phyloP scores from a whole-genome alignment of 2,797 vertebrate genomes.

The Pampus argenteus region DNA sequence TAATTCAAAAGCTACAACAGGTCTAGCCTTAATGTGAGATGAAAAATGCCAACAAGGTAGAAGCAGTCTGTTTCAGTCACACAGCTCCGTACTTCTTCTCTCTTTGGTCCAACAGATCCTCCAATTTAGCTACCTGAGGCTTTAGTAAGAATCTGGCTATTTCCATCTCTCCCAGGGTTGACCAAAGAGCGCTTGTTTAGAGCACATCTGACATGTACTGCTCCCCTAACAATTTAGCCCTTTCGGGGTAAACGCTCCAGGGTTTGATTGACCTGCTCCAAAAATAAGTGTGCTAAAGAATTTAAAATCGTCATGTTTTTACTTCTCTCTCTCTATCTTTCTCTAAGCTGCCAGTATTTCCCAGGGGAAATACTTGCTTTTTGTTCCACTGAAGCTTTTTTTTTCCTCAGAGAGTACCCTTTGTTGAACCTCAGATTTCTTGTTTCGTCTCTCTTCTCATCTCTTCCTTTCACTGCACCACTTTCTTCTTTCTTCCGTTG shows the following conservation, averaged over 20 bases:
- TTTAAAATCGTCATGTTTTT: slow-evolving; percentile 40
- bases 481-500: slow-evolving; percentile 19
- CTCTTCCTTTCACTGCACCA: slow-evolving; percentile 19
- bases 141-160: slow-evolving; percentile 16
- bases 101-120: slow-evolving; percentile 16
- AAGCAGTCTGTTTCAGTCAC: slow-evolving; percentile 5
- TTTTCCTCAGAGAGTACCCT: slow-evolving; percentile 6
- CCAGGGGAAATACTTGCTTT: slow-evolving; percentile 23
- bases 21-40: background rate
- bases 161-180: slow-evolving; percentile 23
- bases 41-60: background rate
- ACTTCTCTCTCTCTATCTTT: slow-evolving; percentile 22
- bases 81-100: slow-evolving; percentile 4
- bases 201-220: slow-evolving; percentile 25
- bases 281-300: slow-evolving; percentile 49
- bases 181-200: slow-evolving; percentile 33
- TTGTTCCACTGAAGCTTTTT: slow-evolving; percentile 32
- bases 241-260: slow-evolving; percentile 40
- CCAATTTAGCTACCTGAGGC: slow-evolving; percentile 19
- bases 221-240: slow-evolving; percentile 42
- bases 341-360: slow-evolving; percentile 22
- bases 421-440: slow-evolving; percentile 38
- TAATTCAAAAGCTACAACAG: background rate
- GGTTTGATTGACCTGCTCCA: slow-evolving; percentile 51
- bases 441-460: slow-evolving; percentile 39